Conservation (phyloP, 2,888 invertebrate species). For the Epirrhoe tristata region DNA sequence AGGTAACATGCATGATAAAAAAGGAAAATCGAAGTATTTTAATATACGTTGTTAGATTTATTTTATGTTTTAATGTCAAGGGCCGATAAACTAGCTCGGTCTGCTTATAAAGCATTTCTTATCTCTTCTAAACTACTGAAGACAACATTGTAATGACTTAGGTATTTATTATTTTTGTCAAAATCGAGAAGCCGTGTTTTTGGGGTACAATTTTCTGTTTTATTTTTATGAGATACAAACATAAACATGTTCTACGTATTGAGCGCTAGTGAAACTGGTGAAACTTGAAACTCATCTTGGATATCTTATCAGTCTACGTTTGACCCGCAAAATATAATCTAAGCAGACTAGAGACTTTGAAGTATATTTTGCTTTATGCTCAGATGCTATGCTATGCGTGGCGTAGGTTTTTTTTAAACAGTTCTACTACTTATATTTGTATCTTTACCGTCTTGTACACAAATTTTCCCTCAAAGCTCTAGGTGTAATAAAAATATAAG, state of each 20-base stretch:
- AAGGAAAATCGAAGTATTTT: not conserved
- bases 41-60: conserved; percentile 8
- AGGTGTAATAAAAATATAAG: not conserved
- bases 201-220: no score
- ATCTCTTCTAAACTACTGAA: conserved; percentile 20
- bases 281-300: conserved; percentile 9
- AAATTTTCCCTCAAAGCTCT: no score
- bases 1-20: not conserved
- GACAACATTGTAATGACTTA: conserved; percentile 22
- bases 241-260: conserved; percentile 13
- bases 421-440: no score
- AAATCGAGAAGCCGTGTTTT: conserved; percentile 8
- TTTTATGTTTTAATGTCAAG: conserved; percentile 17
- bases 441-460: no score
- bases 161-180: conserved; percentile 13
- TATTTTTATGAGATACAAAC: not conserved
- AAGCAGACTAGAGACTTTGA: not conserved
- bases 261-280: conserved; percentile 4
- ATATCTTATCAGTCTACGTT: conserved; percentile 16
- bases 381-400: not conserved
- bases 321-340: not conserved
- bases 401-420: not conserved
- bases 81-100: conserved; percentile 9
- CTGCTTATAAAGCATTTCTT: conserved; percentile 15
- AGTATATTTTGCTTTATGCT: not conserved